Conservation (phyloP, 2,797 vertebrate genomes). For the Bovichtus diacanthus region DNA sequence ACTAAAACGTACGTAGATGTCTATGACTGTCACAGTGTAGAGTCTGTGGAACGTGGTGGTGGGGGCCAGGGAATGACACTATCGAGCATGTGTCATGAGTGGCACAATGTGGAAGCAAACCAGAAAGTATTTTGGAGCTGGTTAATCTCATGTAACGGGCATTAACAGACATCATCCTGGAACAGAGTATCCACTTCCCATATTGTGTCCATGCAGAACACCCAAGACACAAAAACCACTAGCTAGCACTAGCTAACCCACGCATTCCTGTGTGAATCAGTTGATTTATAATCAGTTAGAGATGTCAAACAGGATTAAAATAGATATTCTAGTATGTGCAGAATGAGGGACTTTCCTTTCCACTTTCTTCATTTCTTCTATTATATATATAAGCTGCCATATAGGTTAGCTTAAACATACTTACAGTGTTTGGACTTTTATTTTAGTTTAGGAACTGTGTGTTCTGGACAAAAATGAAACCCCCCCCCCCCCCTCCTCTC, state of each 20-base stretch:
- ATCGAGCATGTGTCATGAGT: conserved; percentile 40
- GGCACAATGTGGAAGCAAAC: conserved; percentile 22
- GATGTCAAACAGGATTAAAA: conserved; percentile 62
- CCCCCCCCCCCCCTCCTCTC: background rate
- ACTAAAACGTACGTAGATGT: background rate
- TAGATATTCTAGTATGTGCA: conserved; percentile 21
- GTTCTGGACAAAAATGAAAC: conserved; percentile 21
- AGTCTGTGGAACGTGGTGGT: background rate
- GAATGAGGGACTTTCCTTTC: conserved; percentile 27
- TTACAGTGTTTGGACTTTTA: conserved; percentile 29
- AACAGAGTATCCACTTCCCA: conserved; percentile 24
- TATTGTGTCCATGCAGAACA: conserved; percentile 27
- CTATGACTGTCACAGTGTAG: conserved; percentile 17
- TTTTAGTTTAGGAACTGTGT: conserved; percentile 14
- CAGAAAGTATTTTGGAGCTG: conserved; percentile 8
- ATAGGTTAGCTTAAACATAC: conserved; percentile 10
- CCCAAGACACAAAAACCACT: conserved; percentile 42
- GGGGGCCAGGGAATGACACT: background rate
- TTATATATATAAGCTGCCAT: conserved; percentile 12
- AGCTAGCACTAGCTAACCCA: conserved; percentile 25
- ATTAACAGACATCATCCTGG: conserved; percentile 39
- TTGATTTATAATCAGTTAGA: conserved; percentile 60
- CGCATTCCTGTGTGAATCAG: conserved; percentile 56
- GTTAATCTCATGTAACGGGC: conserved; percentile 36
- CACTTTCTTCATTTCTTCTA: conserved; percentile 19